These are phyloP conservation scores for Anadara kagoshimensis DNA, from an alignment of 1,140 invertebrate species.

Conservation along the genomic window DNA sequence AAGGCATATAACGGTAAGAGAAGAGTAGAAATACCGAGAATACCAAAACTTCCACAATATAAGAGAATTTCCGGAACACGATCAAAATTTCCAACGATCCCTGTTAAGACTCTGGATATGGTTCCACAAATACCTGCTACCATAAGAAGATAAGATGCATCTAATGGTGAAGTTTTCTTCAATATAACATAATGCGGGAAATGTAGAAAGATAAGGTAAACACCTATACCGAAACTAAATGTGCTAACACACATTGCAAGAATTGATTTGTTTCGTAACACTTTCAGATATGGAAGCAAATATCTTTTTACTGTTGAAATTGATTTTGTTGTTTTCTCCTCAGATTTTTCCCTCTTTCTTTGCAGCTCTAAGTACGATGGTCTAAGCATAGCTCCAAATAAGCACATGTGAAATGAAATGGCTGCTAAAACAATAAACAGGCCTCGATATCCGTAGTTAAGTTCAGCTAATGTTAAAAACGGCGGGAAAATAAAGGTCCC, in stretches of 20 bases:
- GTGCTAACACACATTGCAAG: not conserved
- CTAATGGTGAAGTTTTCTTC: not conserved
- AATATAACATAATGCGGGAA: constrained; percentile 18
- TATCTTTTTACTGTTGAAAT: not conserved
- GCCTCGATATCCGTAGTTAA: constrained; percentile 5
- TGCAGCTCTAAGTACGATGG: constrained; percentile 11
- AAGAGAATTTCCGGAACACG: constrained; percentile 5
- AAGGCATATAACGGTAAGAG: constrained; percentile 6
- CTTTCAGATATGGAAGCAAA: not conserved
- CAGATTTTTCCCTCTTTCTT: not conserved
- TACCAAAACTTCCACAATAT: constrained; percentile 3
- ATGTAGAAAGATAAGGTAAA: constrained; percentile 20
- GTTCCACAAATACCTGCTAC: constrained; percentile 13
- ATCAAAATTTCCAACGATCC: constrained; percentile 6
- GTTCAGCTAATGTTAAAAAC: not conserved
- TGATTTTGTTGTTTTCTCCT: not conserved
- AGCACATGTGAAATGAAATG: not conserved
- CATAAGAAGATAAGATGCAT: constrained; percentile 3
- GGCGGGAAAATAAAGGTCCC: constrained; percentile 9
- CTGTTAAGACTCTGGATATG: not conserved
- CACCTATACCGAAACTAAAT: constrained; percentile 11
- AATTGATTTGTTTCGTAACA: not conserved
- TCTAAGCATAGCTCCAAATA: not conserved
- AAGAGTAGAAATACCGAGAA: constrained; percentile 2
- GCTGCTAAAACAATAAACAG: constrained; percentile 6